Evolutionary conservation across 2,888 invertebrate genomes (phyloP), one percentile per base, ranked within the genome.

Genomic region (Pyralis farinalis): DNA sequence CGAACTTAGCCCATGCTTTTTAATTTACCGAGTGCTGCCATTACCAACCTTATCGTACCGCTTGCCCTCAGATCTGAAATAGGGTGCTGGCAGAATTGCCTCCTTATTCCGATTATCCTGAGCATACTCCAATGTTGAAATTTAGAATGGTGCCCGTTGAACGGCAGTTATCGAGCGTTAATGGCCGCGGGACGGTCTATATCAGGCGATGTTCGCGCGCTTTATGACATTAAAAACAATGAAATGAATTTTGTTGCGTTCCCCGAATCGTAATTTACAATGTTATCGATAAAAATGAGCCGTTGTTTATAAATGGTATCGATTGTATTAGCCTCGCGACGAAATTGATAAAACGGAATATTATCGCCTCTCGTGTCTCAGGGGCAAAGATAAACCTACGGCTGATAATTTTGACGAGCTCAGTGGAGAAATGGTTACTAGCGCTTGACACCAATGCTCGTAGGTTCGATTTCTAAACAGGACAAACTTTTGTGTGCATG

Each of bases 11-110:
- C 63, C 63, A 60, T 71, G 71, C 67, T 75, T 81, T 80, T 83
- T 82, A 79, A 82, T 82, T 79, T 75, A 75, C 71, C 66, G 64
- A 78, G 74, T 71, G 72, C 65, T 63, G 62, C 70, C 66, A 74
- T 77, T 78, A 71, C 67, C 55, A 53, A 55, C 69, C 62, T 73
- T 78, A 78, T 79, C 78, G 69, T 53, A 49, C 60, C 68, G 60
- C 63, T 63, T 59, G 68, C 64, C 63, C 64, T 58, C 62, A 70
- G 67, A 75, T 76, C 77, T 70, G 53, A 71, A 75, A 71, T 71
- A 68, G 71, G 72, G 65, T 63, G 54, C 61, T 71, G 57, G 63
- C 16, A 58, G 70, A 73, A 77, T 71, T 69, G 65, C 68, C 63
- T 69, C 58, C 71, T 71, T 73, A 73, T 71, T 73, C 64, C 68